Evolutionary conservation across 2,797 vertebrate species (phyloP).

Genomic region (Steatocranus sp.): DNA sequence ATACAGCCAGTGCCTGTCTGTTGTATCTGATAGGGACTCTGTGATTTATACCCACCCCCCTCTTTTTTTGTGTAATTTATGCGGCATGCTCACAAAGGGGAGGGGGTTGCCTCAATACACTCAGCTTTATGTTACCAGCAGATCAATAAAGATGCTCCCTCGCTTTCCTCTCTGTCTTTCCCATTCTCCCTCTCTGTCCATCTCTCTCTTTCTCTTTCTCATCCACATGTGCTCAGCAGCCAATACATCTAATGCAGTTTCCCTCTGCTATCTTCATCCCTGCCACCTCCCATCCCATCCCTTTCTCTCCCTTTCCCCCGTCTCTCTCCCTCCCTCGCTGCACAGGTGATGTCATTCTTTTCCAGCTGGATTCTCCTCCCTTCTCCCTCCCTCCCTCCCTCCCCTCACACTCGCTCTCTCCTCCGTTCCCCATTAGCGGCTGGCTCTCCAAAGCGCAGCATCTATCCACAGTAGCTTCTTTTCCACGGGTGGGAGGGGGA

Average conservation of each 20-base stretch:
- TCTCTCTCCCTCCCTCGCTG: slow-evolving; percentile 62
- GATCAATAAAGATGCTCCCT: slow-evolving; percentile 83
- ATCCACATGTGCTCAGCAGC: slow-evolving; percentile 85
- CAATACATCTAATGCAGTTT: slow-evolving; percentile 95
- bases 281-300: slow-evolving; percentile 34
- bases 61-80: slow-evolving; percentile 53
- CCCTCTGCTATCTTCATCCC: slow-evolving; percentile 65
- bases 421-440: slow-evolving; percentile 81
- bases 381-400: slow-evolving; percentile 32
- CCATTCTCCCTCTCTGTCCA: slow-evolving; percentile 7
- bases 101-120: slow-evolving; percentile 50
- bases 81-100: slow-evolving; percentile 28
- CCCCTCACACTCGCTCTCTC: slow-evolving; percentile 63
- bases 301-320: slow-evolving; percentile 51
- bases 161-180: slow-evolving; percentile 36
- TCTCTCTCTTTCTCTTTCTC: slow-evolving; percentile 35
- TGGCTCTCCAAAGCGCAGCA: slow-evolving; percentile 86
- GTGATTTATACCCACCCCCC: slow-evolving; percentile 35
- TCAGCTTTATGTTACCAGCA: slow-evolving; percentile 60
- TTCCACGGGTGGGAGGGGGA: slow-evolving; percentile 66
- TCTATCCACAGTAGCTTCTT: slow-evolving; percentile 84
- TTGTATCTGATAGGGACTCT: slow-evolving; percentile 27
- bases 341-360: slow-evolving; percentile 99
- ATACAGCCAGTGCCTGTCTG: slow-evolving; percentile 18
- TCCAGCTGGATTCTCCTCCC: slow-evolving; percentile 88